Evolutionary conservation across 2,113 vertebrate genomes (phyloP), one percentile per base, ranked within the genome.

Genomic region (Pygoscelis antarcticus): DNA sequence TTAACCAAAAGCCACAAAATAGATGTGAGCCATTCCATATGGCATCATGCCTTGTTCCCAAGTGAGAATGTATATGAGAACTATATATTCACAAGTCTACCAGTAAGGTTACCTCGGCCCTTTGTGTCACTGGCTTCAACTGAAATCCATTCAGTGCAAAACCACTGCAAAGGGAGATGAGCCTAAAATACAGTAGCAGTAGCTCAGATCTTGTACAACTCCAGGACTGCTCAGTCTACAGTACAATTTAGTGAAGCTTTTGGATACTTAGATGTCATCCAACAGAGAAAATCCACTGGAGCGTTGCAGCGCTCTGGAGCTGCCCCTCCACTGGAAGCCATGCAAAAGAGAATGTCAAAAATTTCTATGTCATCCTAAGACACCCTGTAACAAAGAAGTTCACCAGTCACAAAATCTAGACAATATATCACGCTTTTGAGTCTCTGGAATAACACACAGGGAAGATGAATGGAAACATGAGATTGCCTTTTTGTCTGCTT

Each of bases 401-500:
- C 57, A 64, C 51, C n/a, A 40, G 58, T 74, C 25, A 77, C 51
- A 88, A 94, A 95, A 89, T 64, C 51, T 89, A 78, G 94, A 83
- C 69, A 86, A 86, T 44, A 15, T 54, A 74, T 54, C 55, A 54
- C n/a, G 12, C 27, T 77, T 95, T 60, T 52, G n/a, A 70, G 14
- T 58, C 55, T 40, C 38, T 51, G 71, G 42, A 89, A 66, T 74
- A 86, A 92, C 51, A 70, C n/a, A 71, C 29, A 68, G 52, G 22
- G 76, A 92, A 62, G 2, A 26, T 78, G 90, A 94, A 90, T 78
- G 72, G 86, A 87, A 92, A 83, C 51, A 71, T 9, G 22, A 90
- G 86, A 71, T 64, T 87, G 88, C 82, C 74, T 89, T 90, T 95
- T 92, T 70, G 62, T 90, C 86, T 61, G 83, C 60, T 81, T 92